These are phyloP conservation scores for Hemaris fuciformis DNA, from an alignment of 2,888 invertebrate genomes.

Conservation along the genomic window DNA sequence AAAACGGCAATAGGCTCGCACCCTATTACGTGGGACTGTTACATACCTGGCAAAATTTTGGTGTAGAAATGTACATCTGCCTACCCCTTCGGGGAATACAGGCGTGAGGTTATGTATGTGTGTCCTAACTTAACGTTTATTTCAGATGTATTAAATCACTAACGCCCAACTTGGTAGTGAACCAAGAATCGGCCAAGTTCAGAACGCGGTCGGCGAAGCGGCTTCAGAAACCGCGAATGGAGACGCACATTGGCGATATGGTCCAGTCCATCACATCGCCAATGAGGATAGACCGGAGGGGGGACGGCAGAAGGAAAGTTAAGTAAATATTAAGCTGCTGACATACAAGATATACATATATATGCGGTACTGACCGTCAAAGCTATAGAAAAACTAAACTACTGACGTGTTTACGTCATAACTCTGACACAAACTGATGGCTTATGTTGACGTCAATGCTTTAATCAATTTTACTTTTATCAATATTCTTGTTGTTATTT, in stretches of 20 bases:
- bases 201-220: slow-evolving; percentile 60
- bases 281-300: slow-evolving; percentile 38
- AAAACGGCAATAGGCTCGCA: too few relatives aligned
- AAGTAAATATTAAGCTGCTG: too few relatives aligned
- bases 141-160: slow-evolving; percentile 70
- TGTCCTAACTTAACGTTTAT: slow-evolving; percentile 6
- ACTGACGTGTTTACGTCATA: neutral
- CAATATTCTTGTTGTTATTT: too few relatives aligned
- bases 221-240: slow-evolving; percentile 44
- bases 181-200: slow-evolving; percentile 60
- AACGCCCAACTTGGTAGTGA: slow-evolving; percentile 50
- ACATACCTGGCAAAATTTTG: too few relatives aligned
- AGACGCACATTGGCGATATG: slow-evolving; percentile 42
- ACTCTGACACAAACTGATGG: neutral
- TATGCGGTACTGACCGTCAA: neutral
- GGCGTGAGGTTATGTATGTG: too few relatives aligned
- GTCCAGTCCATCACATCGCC: slow-evolving; percentile 51
- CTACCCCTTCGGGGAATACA: too few relatives aligned
- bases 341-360: too few relatives aligned
- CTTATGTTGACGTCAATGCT: too few relatives aligned
- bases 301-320: slow-evolving; percentile 35
- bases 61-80: too few relatives aligned
- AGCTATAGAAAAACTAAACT: neutral
- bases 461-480: too few relatives aligned
- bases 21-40: too few relatives aligned